phyloP scores from a whole-genome alignment of 2,888 invertebrate species.

The Halictus ligatus region DNA sequence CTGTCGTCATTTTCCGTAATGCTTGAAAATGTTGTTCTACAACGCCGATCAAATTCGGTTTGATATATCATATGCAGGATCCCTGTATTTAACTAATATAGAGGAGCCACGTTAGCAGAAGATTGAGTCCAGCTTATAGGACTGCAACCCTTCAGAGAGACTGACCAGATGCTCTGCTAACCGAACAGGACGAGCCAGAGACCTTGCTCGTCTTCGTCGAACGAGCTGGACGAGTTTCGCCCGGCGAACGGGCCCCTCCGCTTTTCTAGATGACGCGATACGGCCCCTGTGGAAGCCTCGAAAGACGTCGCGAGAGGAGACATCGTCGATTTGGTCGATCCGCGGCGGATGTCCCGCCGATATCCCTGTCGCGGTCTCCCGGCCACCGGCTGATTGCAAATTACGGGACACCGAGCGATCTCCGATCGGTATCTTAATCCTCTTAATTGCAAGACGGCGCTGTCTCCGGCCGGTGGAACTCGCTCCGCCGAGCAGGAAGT shows the following conservation, averaged over 20 bases:
- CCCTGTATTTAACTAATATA: neutral
- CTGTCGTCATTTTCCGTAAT: too few species aligned
- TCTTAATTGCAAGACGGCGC: constrained; percentile 28
- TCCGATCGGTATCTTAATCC: constrained; percentile 39
- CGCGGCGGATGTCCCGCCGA: constrained; percentile 7
- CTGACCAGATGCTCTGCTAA: neutral
- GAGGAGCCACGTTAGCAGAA: neutral
- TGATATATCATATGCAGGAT: too few species aligned
- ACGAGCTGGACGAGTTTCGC: constrained; percentile 23
- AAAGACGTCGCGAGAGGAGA: neutral
- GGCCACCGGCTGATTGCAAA: constrained; percentile 29
- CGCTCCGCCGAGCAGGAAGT: neutral
- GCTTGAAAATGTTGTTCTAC: too few species aligned
- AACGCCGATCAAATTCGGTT: too few species aligned
- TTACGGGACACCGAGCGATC: constrained; percentile 36
- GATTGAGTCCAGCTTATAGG: neutral
- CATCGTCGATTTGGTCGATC: constrained; percentile 16
- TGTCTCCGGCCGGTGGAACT: constrained; percentile 13
- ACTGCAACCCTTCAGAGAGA: neutral
- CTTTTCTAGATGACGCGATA: constrained; percentile 28
- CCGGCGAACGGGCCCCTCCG: neutral
- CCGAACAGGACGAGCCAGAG: neutral
- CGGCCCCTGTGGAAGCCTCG: constrained; percentile 7
- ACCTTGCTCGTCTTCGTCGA: constrained; percentile 20
- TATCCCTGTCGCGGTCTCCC: neutral